Evolutionary conservation across 2,888 invertebrate genomes (phyloP).

Genomic region (Nomada fucata): DNA sequence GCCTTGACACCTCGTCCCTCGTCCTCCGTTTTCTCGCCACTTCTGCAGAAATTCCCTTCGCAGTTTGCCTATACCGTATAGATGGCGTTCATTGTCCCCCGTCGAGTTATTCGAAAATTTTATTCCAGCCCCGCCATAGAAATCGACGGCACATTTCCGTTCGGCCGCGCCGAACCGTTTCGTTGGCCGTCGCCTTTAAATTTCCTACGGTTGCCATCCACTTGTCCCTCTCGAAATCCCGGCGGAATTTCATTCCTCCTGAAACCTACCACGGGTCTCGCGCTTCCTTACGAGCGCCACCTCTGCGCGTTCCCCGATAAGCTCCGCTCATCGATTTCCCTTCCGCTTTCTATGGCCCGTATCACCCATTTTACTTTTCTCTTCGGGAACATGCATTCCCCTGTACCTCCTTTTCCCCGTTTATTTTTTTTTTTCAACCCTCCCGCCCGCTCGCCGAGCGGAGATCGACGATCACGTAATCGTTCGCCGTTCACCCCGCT

Average conservation of each 20-base stretch:
- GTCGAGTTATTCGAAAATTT: constrained; percentile 1
- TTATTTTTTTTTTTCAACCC: too few relatives aligned
- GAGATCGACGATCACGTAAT: constrained; percentile 36
- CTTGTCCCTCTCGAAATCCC: constrained; percentile 22
- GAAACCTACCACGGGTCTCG: constrained; percentile 11
- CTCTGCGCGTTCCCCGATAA: constrained; percentile 36
- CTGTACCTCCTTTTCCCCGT: not conserved
- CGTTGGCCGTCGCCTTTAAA: constrained; percentile 24
- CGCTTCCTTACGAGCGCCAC: constrained; percentile 22
- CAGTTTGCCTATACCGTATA: not conserved
- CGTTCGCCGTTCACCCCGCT: constrained; percentile 29
- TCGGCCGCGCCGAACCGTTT: constrained; percentile 1
- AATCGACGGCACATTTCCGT: constrained; percentile 13
- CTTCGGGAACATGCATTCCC: not conserved
- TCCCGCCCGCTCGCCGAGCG: not conserved
- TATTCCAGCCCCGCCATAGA: constrained; percentile 1
- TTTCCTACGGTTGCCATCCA: constrained; percentile 29
- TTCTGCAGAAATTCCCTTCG: not conserved
- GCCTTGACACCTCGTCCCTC: not conserved
- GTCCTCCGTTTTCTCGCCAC: not conserved
- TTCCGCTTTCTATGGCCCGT: constrained; percentile 26
- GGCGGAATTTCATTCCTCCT: constrained; percentile 18
- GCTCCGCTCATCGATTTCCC: constrained; percentile 43
- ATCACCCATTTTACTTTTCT: constrained; percentile 5
- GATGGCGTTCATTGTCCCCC: not conserved